These are phyloP conservation scores for Myopa testacea DNA, from an alignment of 2,888 invertebrate genomes.

Conservation along the genomic window DNA sequence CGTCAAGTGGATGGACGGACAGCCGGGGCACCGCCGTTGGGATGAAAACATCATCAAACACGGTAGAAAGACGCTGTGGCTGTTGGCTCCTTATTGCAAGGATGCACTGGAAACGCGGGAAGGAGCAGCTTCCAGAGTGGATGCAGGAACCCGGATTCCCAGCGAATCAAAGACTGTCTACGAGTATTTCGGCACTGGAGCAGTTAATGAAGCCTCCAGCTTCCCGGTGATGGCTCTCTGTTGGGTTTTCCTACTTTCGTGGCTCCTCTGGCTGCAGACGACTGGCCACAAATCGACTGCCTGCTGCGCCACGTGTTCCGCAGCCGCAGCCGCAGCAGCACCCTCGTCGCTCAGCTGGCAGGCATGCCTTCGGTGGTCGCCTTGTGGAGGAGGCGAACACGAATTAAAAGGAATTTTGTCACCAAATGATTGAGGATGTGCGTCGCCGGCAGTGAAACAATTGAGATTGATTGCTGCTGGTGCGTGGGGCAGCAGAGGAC, in stretches of 20 bases:
- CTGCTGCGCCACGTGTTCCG: neutral
- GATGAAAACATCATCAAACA: too few relatives aligned
- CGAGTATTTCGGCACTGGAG: too few relatives aligned
- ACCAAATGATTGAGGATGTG: constrained; percentile 46
- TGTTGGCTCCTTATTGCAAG: too few relatives aligned
- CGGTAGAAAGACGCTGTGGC: too few relatives aligned
- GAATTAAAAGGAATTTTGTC: constrained; percentile 39
- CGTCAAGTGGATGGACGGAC: constrained; percentile 23
- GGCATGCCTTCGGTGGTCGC: neutral
- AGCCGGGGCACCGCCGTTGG: neutral
- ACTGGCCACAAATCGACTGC: constrained; percentile 21
- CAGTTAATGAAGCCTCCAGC: too few relatives aligned
- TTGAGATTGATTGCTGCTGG: constrained; percentile 43
- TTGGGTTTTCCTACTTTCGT: constrained; percentile 3
- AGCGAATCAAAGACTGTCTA: too few relatives aligned
- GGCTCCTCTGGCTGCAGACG: constrained; percentile 24
- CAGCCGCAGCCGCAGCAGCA: neutral
- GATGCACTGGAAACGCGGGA: too few relatives aligned
- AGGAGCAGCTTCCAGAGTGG: neutral
- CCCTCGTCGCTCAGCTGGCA: neutral
- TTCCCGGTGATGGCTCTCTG: neutral
- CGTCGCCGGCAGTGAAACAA: constrained; percentile 40
- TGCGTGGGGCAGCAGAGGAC: constrained; percentile 30
- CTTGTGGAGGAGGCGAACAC: neutral
- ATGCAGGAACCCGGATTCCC: neutral